These are phyloP conservation scores for Macrophya annulata DNA, from an alignment of 2,888 invertebrate genomes.

Conservation along the genomic window DNA sequence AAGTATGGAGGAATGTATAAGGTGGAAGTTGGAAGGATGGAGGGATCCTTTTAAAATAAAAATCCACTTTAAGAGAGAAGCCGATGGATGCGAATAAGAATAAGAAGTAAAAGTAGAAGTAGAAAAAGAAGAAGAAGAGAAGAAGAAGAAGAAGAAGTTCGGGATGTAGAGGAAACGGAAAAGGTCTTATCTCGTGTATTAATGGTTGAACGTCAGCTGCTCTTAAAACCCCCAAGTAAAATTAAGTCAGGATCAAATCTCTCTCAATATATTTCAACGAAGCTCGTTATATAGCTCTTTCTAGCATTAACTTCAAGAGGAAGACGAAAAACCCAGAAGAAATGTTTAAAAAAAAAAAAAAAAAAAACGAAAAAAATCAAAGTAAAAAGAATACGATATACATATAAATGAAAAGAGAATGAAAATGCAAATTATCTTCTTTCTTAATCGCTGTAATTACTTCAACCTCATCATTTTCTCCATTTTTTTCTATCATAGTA, in stretches of 20 bases:
- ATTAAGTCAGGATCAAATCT: slow-evolving; percentile 51
- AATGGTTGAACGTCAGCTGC: slow-evolving; percentile 41
- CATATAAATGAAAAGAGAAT: slow-evolving; percentile 4
- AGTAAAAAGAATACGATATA: neutral
- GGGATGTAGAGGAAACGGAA: neutral
- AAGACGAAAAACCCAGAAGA: neutral
- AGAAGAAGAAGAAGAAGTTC: neutral
- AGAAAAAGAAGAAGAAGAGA: neutral
- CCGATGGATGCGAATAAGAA: neutral
- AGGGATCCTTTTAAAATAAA: slow-evolving; percentile 31
- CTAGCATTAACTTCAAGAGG: neutral
- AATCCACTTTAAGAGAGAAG: slow-evolving; percentile 21
- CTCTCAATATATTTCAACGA: slow-evolving; percentile 35
- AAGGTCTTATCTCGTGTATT: slow-evolving; percentile 30
- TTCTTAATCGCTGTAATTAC: no score
- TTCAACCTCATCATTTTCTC: neutral
- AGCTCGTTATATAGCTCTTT: slow-evolving; percentile 20
- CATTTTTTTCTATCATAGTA: neutral
- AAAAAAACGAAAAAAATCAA: neutral
- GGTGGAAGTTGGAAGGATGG: neutral
- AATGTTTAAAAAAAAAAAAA: neutral
- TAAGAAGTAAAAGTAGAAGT: neutral
- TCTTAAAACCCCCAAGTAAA: slow-evolving; percentile 33
- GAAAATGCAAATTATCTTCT: slow-evolving; percentile 10
- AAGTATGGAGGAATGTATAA: neutral